Conservation (phyloP, 2,797 vertebrate species). For the Phoebastria nigripes region DNA sequence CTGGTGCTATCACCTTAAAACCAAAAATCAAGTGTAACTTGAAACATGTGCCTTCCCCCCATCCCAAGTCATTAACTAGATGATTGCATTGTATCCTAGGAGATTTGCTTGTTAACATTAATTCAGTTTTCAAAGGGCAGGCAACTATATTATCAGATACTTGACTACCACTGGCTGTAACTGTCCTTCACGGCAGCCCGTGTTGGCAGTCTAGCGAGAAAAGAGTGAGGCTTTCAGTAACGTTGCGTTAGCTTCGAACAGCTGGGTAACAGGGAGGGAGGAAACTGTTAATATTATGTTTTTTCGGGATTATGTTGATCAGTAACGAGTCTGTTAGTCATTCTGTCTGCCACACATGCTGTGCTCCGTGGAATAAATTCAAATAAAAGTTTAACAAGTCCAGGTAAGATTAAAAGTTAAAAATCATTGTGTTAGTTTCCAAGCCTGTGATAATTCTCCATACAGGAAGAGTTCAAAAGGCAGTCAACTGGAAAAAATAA, state of each 20-base stretch:
- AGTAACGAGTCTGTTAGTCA: background rate
- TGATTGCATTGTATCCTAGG: background rate
- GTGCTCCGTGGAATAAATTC: background rate
- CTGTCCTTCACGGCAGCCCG: background rate
- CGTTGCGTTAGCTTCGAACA: rapidly evolving
- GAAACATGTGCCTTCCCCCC: background rate
- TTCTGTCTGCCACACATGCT: background rate
- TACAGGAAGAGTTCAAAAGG: background rate
- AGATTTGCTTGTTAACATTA: background rate
- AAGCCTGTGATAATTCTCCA: background rate
- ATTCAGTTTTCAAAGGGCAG: background rate
- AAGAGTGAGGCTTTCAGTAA: background rate
- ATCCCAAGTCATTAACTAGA: background rate
- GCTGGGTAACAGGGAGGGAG: background rate
- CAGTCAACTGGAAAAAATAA: background rate
- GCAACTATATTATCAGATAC: too few species aligned
- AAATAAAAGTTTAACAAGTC: background rate
- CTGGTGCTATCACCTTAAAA: background rate
- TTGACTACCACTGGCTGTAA: background rate
- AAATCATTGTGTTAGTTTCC: background rate
- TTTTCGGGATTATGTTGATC: background rate
- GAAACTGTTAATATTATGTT: background rate
- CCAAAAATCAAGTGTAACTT: background rate
- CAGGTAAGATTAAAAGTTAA: background rate
- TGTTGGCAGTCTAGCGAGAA: rapidly evolving